Conservation (phyloP, 2,797 vertebrate genomes). For the Sciurus carolinensis region DNA sequence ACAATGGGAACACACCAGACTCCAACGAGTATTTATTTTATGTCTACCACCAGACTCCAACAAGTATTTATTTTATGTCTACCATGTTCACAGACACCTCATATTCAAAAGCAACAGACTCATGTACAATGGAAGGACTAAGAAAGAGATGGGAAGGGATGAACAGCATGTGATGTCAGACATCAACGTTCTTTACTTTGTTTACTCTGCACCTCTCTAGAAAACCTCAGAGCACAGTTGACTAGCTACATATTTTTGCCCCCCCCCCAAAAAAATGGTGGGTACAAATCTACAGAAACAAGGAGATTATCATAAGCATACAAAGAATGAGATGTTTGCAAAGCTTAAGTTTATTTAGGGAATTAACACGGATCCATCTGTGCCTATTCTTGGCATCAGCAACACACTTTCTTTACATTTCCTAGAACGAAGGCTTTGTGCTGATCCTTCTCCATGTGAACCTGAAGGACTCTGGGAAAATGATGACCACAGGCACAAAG, state of each 20-base stretch:
- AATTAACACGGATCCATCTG: neutral
- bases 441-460: neutral
- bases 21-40: neutral
- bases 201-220: neutral
- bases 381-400: neutral
- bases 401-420: neutral
- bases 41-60: neutral
- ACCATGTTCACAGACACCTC: neutral
- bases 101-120: neutral
- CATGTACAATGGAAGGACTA: neutral
- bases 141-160: neutral
- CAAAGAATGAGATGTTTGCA: neutral
- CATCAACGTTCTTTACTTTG: neutral
- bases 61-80: neutral
- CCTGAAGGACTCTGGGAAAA: neutral
- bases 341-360: neutral
- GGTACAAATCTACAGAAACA: neutral
- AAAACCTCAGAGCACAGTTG: neutral
- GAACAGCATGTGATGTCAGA: neutral
- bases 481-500: neutral
- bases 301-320: neutral
- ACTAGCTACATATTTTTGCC: neutral
- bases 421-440: constrained; percentile 30
- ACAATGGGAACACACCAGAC: neutral
- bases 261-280: neutral